Conservation (phyloP, 23 tunicate species). For the Corella eumyota region DNA sequence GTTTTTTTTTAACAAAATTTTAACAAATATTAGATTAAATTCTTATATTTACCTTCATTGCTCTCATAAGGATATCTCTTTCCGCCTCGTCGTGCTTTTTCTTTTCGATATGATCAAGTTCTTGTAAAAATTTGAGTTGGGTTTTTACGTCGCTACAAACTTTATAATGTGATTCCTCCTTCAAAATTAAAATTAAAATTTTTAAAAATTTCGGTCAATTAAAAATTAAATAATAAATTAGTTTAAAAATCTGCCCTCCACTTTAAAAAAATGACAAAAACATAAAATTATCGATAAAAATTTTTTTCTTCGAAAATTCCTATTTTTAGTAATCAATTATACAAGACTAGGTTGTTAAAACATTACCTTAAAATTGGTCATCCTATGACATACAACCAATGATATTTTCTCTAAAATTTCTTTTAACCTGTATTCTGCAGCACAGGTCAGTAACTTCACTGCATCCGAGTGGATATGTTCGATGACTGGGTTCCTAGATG, state of each 20-base stretch:
- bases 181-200: slow-evolving; percentile 2
- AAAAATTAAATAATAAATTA: background rate
- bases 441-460: slow-evolving; percentile 57
- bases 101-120: slow-evolving; percentile 82
- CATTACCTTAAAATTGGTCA: slow-evolving; percentile 70
- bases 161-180: slow-evolving; percentile 84
- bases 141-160: slow-evolving; percentile 65
- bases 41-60: slow-evolving; percentile 81
- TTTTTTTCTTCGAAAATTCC: no score
- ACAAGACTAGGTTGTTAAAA: no score
- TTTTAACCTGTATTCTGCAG: slow-evolving; percentile 65
- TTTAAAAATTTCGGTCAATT: background rate
- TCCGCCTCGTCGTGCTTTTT: slow-evolving; percentile 83
- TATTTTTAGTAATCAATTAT: no score
- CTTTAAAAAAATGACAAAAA: no score
- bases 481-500: slow-evolving; percentile 45
- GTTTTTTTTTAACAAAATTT: no score
- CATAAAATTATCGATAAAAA: background rate
- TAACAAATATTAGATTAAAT: no score
- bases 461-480: slow-evolving; percentile 83
- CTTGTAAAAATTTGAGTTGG: slow-evolving; percentile 75
- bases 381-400: slow-evolving; percentile 59
- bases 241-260: no score
- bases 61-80: slow-evolving; percentile 78
- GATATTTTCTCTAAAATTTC: slow-evolving; percentile 59